These are phyloP conservation scores for Hylaeus anthracinus DNA, from an alignment of 1,140 invertebrate species.

Conservation along the genomic window DNA sequence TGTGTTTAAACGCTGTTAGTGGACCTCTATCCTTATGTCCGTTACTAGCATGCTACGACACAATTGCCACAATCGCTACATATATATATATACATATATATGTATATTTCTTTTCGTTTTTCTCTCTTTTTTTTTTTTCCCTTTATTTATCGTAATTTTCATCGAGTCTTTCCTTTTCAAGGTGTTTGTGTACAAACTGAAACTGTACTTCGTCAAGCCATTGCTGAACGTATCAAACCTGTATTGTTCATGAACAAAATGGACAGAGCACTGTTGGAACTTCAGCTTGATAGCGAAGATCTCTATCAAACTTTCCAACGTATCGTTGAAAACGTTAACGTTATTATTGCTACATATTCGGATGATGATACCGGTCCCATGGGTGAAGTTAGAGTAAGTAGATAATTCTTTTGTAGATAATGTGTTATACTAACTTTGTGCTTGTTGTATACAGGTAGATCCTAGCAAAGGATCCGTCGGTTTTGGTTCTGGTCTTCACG, in stretches of 20 bases:
- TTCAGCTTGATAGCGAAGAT: constrained; percentile 97
- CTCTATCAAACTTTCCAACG: constrained; percentile 99
- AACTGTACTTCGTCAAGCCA: constrained; percentile 99
- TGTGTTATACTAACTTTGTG: background rate
- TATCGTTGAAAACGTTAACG: constrained; percentile 99
- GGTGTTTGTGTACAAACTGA: constrained; percentile 99
- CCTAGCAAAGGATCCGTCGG: constrained; percentile 99
- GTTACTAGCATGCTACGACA: constrained; percentile 82
- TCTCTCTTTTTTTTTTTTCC: background rate
- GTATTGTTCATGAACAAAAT: constrained; percentile 99
- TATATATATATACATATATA: background rate
- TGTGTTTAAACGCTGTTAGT: constrained; percentile 82
- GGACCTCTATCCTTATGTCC: constrained; percentile 87
- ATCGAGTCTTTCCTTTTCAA: constrained; percentile 73
- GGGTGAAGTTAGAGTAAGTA: constrained; percentile 95
- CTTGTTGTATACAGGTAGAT: constrained; percentile 85
- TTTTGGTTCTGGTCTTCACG: constrained; percentile 99
- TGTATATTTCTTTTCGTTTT: no score
- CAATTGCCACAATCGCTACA: constrained; percentile 59
- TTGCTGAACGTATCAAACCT: constrained; percentile 99
- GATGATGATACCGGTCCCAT: constrained; percentile 97
- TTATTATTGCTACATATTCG: constrained; percentile 99
- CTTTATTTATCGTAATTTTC: constrained; percentile 14
- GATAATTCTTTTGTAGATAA: constrained; percentile 1
- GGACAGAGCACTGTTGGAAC: constrained; percentile 97